phyloP scores from a whole-genome alignment of 2,113 vertebrate genomes.

The Phasianus colchicus region DNA sequence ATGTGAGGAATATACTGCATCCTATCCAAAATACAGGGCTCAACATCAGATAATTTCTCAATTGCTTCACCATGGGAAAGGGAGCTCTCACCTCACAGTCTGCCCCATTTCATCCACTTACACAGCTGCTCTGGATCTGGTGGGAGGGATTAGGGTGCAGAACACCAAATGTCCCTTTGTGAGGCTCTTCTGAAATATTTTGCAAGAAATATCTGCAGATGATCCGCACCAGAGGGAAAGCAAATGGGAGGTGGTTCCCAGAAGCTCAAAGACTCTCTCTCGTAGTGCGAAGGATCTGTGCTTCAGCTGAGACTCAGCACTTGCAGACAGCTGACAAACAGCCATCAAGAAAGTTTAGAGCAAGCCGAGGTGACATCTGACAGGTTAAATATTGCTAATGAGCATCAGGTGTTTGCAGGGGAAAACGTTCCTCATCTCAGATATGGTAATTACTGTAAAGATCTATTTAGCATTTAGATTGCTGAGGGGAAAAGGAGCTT shows the following conservation, averaged over 20 bases:
- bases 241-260: neutral
- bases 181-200: neutral
- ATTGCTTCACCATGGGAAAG: no score
- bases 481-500: slow-evolving; percentile 42
- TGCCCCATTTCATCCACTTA: neutral
- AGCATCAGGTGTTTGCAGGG: slow-evolving; percentile 63
- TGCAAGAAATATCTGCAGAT: neutral
- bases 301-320: neutral
- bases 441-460: slow-evolving; percentile 70
- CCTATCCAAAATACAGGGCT: neutral
- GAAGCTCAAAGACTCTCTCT: neutral
- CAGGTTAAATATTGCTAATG: slow-evolving; percentile 54
- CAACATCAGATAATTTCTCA: neutral
- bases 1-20: neutral
- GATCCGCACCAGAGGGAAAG: neutral
- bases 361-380: slow-evolving; percentile 13
- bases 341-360: neutral
- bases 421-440: slow-evolving; percentile 23
- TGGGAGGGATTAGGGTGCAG: neutral
- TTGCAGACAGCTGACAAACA: neutral
- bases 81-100: neutral
- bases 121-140: neutral
- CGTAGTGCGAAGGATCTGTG: neutral
- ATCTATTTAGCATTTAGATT: slow-evolving; percentile 78
- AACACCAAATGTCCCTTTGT: neutral